phyloP scores from a whole-genome alignment of 2,888 invertebrate genomes.

The Pollenia angustigena region DNA sequence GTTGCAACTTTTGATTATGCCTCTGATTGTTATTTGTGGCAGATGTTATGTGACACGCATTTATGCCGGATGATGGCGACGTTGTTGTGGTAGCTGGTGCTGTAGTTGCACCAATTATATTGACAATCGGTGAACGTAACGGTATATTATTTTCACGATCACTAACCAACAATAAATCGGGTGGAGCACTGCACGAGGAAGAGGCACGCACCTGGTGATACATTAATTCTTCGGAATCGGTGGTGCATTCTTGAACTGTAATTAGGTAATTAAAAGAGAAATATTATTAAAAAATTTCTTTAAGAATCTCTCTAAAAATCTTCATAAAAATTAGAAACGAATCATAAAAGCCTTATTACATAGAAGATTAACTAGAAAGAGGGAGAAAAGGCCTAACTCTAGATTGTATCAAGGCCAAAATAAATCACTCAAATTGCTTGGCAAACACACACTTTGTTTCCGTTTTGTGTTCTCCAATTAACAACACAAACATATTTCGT shows the following conservation, averaged over 20 bases:
- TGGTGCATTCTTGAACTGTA: conserved; percentile 88
- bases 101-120: conserved; percentile 80
- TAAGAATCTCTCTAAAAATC: neutral
- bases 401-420: too few species aligned
- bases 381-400: too few species aligned
- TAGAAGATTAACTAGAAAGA: too few species aligned
- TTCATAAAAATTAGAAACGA: too few species aligned
- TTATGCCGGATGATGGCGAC: conserved; percentile 72
- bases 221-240: conserved; percentile 89
- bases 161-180: conserved; percentile 87
- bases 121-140: conserved; percentile 81
- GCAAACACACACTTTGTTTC: too few species aligned
- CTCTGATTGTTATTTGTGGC: conserved; percentile 74
- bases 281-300: neutral
- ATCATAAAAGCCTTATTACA: too few species aligned
- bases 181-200: conserved; percentile 88
- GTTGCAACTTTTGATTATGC: conserved; percentile 72
- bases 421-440: too few species aligned
- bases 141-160: conserved; percentile 85
- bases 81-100: conserved; percentile 73
- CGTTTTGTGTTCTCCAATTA: neutral
- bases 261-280: conserved; percentile 71
- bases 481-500: neutral
- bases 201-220: conserved; percentile 86
- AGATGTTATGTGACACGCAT: conserved; percentile 64